A percentile compares a stretch with the other conserved stretches of the same genome.
Conservation (phyloP, 2,888 invertebrate species). For the Chironomus riparius region DNA sequence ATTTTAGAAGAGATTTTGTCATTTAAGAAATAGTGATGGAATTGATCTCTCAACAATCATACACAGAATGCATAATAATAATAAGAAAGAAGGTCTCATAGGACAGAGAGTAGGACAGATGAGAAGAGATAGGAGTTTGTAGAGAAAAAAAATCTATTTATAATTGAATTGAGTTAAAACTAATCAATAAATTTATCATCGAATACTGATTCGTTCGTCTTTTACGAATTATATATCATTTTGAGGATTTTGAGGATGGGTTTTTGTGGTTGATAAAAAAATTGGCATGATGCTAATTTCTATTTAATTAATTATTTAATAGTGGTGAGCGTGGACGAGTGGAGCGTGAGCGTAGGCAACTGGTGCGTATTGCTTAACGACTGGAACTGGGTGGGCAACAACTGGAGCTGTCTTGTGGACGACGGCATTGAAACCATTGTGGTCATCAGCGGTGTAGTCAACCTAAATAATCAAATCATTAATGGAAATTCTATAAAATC, state of each 20-base stretch:
- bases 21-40: too few species aligned
- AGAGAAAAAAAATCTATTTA: slow-evolving; percentile 13
- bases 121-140: background rate
- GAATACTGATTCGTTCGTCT: slow-evolving; percentile 18
- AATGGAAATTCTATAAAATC: slow-evolving; percentile 34
- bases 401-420: slow-evolving; percentile 24
- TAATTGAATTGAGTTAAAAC: slow-evolving; percentile 24
- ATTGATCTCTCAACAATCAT: too few species aligned
- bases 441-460: slow-evolving; percentile 59
- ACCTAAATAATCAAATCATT: slow-evolving; percentile 38
- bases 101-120: background rate
- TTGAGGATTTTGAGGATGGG: background rate
- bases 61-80: too few species aligned
- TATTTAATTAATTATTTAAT: background rate
- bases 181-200: slow-evolving; percentile 15
- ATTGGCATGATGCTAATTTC: background rate
- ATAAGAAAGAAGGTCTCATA: too few species aligned
- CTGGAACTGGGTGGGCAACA: slow-evolving; percentile 10
- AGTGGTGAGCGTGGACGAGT: slow-evolving; percentile 9
- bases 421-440: slow-evolving; percentile 44
- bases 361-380: slow-evolving; percentile 10
- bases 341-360: slow-evolving; percentile 22
- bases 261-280: background rate
- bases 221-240: background rate
- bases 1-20: too few species aligned